Evolutionary conservation across 2,113 vertebrate species (phyloP).

Genomic region (Megatriorchis doriae): DNA sequence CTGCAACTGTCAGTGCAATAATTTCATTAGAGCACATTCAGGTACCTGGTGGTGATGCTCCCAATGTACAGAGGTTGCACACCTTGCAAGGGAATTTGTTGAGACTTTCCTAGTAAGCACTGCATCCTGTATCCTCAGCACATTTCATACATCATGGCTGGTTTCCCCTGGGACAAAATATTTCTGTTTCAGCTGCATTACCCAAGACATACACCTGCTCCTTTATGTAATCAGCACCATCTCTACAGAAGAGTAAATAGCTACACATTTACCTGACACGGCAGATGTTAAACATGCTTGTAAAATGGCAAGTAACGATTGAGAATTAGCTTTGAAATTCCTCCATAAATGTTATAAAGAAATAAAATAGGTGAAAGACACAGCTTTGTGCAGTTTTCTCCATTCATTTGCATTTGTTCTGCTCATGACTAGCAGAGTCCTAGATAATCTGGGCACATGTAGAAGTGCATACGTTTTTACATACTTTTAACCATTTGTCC

Average conservation of each 20-base stretch:
- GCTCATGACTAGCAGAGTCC: neutral
- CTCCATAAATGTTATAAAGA: neutral
- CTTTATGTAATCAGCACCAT: conserved; percentile 28
- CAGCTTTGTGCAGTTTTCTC: neutral
- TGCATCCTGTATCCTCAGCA: conserved; percentile 22
- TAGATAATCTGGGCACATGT: neutral
- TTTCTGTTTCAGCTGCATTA: conserved; percentile 56
- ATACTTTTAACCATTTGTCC: neutral
- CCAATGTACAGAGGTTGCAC: neutral
- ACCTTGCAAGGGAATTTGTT: neutral
- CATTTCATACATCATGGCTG: conserved; percentile 17
- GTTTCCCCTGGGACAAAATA: conserved; percentile 38
- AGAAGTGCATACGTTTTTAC: neutral
- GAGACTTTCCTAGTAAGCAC: neutral
- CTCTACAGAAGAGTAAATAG: conserved; percentile 20
- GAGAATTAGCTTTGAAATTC: neutral
- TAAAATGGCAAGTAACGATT: neutral
- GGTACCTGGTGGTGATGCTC: neutral
- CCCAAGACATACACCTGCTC: conserved; percentile 30
- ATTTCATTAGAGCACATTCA: neutral
- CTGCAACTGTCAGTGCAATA: neutral
- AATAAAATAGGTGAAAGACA: neutral
- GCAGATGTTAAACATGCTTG: conserved; percentile 21
- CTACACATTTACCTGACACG: neutral
- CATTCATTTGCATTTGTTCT: neutral